These are phyloP conservation scores for Peromyscus melanophrys DNA, from an alignment of 2,797 vertebrate genomes.

Conservation along the genomic window DNA sequence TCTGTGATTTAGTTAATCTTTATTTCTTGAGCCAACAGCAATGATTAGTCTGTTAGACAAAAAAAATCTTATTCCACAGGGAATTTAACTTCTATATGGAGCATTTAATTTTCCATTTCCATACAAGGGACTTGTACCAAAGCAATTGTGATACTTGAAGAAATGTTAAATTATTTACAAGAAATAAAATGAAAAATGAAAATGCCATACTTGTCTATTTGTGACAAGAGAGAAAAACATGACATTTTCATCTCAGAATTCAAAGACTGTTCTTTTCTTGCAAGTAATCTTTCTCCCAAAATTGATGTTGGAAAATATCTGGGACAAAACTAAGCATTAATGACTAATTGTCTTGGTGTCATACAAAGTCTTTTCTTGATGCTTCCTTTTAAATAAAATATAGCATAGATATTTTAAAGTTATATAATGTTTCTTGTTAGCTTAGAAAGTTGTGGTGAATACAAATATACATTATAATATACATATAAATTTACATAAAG, in stretches of 20 bases:
- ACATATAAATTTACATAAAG: not conserved
- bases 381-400: constrained; percentile 58
- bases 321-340: constrained; percentile 42
- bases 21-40: constrained; percentile 40
- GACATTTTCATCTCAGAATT: constrained; percentile 70
- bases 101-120: constrained; percentile 60
- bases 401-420: not conserved
- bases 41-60: constrained; percentile 49
- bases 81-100: constrained; percentile 73
- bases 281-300: constrained; percentile 60
- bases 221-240: constrained; percentile 48
- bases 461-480: not conserved
- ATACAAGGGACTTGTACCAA: constrained; percentile 51
- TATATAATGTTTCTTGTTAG: constrained; percentile 35
- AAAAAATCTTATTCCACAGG: constrained; percentile 59
- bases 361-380: not conserved
- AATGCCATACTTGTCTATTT: constrained; percentile 67
- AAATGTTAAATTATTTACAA: constrained; percentile 70
- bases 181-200: constrained; percentile 76
- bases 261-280: constrained; percentile 50
- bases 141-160: constrained; percentile 68
- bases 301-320: constrained; percentile 54
- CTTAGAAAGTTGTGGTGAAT: constrained; percentile 51
- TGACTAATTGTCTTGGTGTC: constrained; percentile 18
- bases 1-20: constrained; percentile 31